These are phyloP conservation scores for Tetraneura akinire DNA, from an alignment of 1,140 invertebrate species.

Conservation along the genomic window DNA sequence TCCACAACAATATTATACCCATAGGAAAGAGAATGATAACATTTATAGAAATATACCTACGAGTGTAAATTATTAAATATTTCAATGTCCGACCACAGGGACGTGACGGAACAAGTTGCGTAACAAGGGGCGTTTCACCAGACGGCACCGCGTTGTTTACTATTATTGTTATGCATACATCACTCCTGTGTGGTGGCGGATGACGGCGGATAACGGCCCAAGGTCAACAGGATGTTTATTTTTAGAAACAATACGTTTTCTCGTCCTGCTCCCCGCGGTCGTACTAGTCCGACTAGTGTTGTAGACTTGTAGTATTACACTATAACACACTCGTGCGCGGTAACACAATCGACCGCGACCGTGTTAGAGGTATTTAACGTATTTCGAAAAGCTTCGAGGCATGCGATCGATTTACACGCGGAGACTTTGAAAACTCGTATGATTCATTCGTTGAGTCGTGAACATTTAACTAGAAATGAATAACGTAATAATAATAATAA, in stretches of 20 bases:
- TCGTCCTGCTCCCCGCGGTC: background rate
- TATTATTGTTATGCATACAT: slow-evolving; percentile 23
- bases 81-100: background rate
- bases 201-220: slow-evolving; percentile 11
- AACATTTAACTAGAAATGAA: background rate
- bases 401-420: too few relatives aligned
- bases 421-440: too few relatives aligned
- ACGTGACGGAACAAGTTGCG: too few relatives aligned
- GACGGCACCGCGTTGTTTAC: background rate
- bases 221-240: slow-evolving; percentile 50
- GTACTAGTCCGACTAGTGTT: background rate
- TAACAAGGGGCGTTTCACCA: too few relatives aligned
- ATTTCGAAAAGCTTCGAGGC: too few relatives aligned
- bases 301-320: too few relatives aligned
- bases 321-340: too few relatives aligned
- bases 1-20: too few relatives aligned
- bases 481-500: background rate
- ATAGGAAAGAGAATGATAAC: too few relatives aligned
- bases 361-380: too few relatives aligned
- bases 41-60: background rate
- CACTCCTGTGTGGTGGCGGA: background rate
- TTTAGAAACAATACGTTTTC: slow-evolving; percentile 36
- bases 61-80: background rate
- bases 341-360: background rate
- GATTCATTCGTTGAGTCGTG: too few relatives aligned